Conservation (phyloP, 2,888 invertebrate genomes). For the Diadegma fenestrale region DNA sequence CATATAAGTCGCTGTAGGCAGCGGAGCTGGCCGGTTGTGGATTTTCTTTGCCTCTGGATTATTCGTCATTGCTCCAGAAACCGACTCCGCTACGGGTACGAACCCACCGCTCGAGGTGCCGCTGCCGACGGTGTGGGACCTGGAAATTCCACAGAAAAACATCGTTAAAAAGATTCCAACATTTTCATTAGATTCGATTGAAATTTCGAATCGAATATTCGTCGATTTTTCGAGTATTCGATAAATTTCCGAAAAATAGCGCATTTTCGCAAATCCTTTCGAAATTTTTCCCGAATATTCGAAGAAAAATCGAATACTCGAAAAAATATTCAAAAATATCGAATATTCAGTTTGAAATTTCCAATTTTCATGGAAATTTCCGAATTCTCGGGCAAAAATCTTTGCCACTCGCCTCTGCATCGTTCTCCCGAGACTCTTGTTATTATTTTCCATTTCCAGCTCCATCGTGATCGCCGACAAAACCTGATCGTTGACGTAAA, state of each 20-base stretch:
- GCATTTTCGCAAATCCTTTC: no score
- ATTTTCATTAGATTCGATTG: no score
- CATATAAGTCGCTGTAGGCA: constrained; percentile 81
- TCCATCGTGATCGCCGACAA: constrained; percentile 77
- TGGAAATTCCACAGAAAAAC: constrained; percentile 52
- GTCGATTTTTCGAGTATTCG: no score
- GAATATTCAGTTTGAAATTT: no score
- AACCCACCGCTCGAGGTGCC: constrained; percentile 78
- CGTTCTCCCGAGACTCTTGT: constrained; percentile 83
- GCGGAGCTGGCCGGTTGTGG: constrained; percentile 69
- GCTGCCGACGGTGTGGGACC: constrained; percentile 79
- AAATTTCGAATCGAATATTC: no score
- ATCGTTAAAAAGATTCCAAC: no score
- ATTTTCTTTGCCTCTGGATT: constrained; percentile 46
- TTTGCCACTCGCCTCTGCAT: constrained; percentile 78
- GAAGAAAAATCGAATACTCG: no score
- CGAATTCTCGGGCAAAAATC: not conserved
- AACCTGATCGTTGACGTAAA: constrained; percentile 82
- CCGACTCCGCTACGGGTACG: constrained; percentile 53
- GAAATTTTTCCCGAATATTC: no score
- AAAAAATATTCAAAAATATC: no score
- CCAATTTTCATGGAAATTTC: not conserved
- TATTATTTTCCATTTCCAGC: constrained; percentile 86
- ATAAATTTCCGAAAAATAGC: no score
- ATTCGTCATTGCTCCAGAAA: constrained; percentile 71